Conservation (phyloP, 2,113 vertebrate species). For the zebrafish (Danio rerio) region DNA sequence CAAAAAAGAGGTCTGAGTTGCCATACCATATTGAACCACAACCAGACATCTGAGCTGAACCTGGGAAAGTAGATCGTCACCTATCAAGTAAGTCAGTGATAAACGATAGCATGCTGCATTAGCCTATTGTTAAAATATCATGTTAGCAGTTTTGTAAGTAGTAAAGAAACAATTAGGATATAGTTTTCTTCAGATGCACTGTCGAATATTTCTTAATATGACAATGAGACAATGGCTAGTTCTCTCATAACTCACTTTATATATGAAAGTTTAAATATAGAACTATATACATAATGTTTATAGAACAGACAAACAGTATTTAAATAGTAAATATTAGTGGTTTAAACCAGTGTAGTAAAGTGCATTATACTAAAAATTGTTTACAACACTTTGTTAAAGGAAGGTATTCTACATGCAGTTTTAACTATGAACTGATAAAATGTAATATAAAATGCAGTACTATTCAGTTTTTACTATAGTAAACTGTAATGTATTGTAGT, state of each 20-base stretch:
- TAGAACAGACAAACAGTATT: too few species aligned
- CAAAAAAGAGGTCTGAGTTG: not conserved
- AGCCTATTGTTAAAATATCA: not conserved
- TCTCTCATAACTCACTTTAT: not conserved
- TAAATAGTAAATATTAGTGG: too few species aligned
- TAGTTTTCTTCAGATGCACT: not conserved
- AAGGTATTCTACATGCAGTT: too few species aligned
- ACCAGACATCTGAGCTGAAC: not conserved
- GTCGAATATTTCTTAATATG: not conserved
- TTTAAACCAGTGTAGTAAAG: too few species aligned
- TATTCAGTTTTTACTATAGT: too few species aligned
- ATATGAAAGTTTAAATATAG: too few species aligned
- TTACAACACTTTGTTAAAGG: too few species aligned
- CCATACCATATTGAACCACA: not conserved
- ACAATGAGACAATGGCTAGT: not conserved
- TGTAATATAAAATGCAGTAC: too few species aligned
- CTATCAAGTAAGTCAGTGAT: slow-evolving; percentile 15
- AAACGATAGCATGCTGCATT: not conserved
- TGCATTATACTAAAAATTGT: too few species aligned
- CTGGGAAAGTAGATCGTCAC: not conserved
- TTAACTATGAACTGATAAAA: too few species aligned
- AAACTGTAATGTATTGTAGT: too few species aligned
- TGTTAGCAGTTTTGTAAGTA: not conserved
- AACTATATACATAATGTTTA: too few species aligned
- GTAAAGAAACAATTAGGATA: not conserved